Conservation (phyloP, 1,140 invertebrate species). For the Achatina immaculata region DNA sequence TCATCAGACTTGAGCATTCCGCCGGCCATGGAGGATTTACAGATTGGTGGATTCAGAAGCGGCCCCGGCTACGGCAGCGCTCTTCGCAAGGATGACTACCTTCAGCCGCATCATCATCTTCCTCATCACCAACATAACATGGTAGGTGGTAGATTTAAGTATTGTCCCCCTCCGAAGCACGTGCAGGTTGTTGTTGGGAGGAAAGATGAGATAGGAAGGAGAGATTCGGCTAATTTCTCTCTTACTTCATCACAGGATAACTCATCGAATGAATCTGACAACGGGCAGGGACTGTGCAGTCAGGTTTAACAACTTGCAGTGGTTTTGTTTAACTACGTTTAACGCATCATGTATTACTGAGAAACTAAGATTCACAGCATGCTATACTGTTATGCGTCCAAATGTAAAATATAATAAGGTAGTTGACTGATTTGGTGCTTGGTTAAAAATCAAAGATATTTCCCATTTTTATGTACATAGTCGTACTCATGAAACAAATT, state of each 20-base stretch:
- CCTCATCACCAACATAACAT: neutral
- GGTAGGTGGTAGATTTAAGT: slow-evolving; percentile 20
- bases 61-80: neutral
- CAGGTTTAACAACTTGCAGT: slow-evolving; percentile 51
- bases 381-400: neutral
- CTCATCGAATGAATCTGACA: slow-evolving; percentile 58
- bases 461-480: neutral
- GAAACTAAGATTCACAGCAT: neutral
- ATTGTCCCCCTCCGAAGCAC: slow-evolving; percentile 36
- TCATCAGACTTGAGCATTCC: slow-evolving; percentile 38
- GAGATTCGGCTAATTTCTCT: slow-evolving; percentile 63
- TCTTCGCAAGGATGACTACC: neutral
- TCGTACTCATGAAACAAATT: too few relatives aligned
- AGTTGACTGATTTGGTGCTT: neutral
- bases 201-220: slow-evolving; percentile 49
- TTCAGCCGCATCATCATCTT: neutral
- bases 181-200: slow-evolving; percentile 42
- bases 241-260: slow-evolving; percentile 49
- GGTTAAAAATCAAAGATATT: neutral
- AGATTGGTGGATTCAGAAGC: neutral
- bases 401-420: neutral
- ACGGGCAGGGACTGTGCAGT: slow-evolving; percentile 56
- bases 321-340: neutral
- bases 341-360: neutral
- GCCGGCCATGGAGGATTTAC: slow-evolving; percentile 35